A percentile compares a stretch with the other conserved stretches of the same genome.
Evolutionary conservation across 1,140 invertebrate species (phyloP).

Genomic region (Atta texana): DNA sequence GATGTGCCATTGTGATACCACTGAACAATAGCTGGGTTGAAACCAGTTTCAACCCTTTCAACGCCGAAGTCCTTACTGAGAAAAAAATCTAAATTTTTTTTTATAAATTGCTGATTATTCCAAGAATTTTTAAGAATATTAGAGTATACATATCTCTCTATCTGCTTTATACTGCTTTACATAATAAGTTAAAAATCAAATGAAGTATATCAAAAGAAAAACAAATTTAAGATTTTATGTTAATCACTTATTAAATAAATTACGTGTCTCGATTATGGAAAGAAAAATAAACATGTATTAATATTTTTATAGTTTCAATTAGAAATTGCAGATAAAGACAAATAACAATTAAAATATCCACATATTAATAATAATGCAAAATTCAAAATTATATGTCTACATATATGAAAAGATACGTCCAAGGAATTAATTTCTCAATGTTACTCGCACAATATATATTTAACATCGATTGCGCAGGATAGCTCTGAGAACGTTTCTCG

Average conservation of each 20-base stretch:
- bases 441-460: constrained; percentile 9
- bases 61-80: not conserved
- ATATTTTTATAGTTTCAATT: no score
- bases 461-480: constrained; percentile 4
- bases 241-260: not conserved
- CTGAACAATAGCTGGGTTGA: constrained; percentile 14
- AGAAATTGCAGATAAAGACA: no score
- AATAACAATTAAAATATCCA: not conserved
- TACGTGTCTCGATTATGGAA: no score
- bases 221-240: not conserved
- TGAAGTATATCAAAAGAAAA: not conserved
- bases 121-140: not conserved
- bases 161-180: not conserved
- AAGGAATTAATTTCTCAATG: not conserved
- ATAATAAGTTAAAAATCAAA: constrained; percentile 6
- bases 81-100: not conserved
- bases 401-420: not conserved
- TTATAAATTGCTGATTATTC: not conserved
- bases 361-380: not conserved
- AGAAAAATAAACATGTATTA: no score
- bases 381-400: no score
- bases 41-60: constrained; percentile 18
- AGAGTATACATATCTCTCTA: not conserved
- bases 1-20: constrained; percentile 2
- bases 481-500: constrained; percentile 49